phyloP scores from a whole-genome alignment of 2,797 vertebrate genomes.

The Sebastes baramenuke region DNA sequence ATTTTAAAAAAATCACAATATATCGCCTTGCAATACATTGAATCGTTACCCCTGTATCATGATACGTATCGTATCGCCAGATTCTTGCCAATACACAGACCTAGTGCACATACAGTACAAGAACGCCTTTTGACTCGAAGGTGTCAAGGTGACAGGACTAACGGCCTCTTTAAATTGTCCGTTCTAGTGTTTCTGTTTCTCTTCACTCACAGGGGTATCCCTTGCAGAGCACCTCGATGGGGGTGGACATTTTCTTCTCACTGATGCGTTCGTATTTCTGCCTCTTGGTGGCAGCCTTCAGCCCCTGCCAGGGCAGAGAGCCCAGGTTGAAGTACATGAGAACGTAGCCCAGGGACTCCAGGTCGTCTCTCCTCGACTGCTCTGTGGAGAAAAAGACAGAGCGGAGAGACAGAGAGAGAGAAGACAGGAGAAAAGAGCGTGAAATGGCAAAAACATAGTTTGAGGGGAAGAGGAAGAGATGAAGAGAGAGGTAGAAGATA shows the following conservation, averaged over 20 bases:
- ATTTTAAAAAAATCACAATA: no score
- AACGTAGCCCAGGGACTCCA: slow-evolving; percentile 96
- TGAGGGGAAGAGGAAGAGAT: not conserved
- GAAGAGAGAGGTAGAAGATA: not conserved
- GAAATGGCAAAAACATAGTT: not conserved
- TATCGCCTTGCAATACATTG: no score
- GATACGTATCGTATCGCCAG: no score
- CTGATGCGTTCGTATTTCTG: slow-evolving; percentile 98
- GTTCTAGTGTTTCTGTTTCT: not conserved
- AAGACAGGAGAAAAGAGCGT: not conserved
- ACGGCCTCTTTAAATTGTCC: not conserved
- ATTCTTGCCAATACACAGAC: no score
- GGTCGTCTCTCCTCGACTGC: slow-evolving; percentile 94
- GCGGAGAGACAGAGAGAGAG: not conserved
- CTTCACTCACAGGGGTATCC: slow-evolving; percentile 92
- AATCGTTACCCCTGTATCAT: no score
- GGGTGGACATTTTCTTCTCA: slow-evolving; percentile 98
- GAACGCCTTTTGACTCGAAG: not conserved
- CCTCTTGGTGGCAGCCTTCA: slow-evolving; percentile 96
- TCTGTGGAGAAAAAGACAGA: slow-evolving; percentile 76
- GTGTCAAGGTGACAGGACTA: not conserved
- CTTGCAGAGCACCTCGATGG: slow-evolving; percentile 96
- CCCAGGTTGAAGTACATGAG: slow-evolving; percentile 99
- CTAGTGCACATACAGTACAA: no score
- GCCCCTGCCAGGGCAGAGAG: slow-evolving; percentile 96